These are phyloP conservation scores for Tenthredo livida DNA, from an alignment of 2,888 invertebrate genomes.

Conservation along the genomic window DNA sequence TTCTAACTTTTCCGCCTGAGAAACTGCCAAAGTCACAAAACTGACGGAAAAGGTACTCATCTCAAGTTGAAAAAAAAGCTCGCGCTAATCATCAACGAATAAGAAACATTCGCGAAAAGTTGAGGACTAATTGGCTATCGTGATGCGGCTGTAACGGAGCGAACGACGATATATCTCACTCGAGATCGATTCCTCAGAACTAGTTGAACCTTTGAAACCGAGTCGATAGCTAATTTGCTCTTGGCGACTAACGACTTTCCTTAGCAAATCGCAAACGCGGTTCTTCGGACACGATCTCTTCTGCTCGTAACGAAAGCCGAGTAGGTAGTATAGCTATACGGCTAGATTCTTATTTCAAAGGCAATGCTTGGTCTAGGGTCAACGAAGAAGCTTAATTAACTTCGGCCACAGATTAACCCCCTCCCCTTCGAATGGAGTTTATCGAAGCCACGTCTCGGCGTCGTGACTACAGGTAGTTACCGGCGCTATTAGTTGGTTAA, in stretches of 20 bases:
- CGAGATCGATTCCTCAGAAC: conserved; percentile 16
- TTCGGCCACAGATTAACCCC: conserved; percentile 54
- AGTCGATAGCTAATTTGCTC: conserved; percentile 15
- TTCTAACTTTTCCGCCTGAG: neutral
- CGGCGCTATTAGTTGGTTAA: conserved; percentile 24
- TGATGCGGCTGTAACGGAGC: neutral
- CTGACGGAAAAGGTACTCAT: neutral
- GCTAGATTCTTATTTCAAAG: conserved; percentile 40
- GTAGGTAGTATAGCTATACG: neutral
- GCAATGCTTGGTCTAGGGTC: conserved; percentile 28
- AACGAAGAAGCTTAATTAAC: conserved; percentile 52
- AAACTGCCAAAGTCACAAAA: neutral
- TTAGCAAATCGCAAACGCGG: conserved; percentile 16
- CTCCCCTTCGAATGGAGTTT: neutral
- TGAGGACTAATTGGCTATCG: conserved; percentile 11
- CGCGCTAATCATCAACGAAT: neutral
- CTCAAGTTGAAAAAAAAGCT: neutral
- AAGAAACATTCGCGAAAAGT: neutral
- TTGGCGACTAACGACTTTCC: conserved; percentile 10
- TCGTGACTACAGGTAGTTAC: conserved; percentile 50
- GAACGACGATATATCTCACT: conserved; percentile 1
- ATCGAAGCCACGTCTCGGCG: conserved; percentile 35
- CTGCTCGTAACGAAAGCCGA: neutral
- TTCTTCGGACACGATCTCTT: neutral
- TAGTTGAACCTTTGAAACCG: conserved; percentile 22